phyloP scores from a whole-genome alignment of 1,140 invertebrate genomes.

The Bombyx mandarina region DNA sequence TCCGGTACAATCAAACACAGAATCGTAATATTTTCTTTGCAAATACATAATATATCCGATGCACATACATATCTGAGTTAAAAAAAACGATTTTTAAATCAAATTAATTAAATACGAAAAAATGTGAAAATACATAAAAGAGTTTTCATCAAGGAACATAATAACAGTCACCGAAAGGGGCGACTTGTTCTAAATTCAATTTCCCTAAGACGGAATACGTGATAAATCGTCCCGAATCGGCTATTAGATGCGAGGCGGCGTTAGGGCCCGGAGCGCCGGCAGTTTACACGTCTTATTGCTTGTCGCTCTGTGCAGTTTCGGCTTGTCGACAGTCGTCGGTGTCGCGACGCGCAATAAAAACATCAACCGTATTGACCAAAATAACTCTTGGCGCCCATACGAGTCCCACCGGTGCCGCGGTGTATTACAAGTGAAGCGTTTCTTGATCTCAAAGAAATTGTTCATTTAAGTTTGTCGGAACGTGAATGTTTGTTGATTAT shows the following conservation, averaged over 20 bases:
- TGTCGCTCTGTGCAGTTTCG: slow-evolving; percentile 27
- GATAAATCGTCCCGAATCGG: slow-evolving; percentile 54
- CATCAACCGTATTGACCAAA: slow-evolving; percentile 62
- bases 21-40: too few species aligned
- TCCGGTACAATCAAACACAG: too few species aligned
- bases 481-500: too few species aligned
- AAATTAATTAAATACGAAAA: neutral
- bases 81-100: too few species aligned
- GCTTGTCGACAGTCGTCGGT: slow-evolving; percentile 25
- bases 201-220: slow-evolving; percentile 44
- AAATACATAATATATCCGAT: too few species aligned
- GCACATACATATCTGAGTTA: too few species aligned
- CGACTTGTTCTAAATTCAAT: slow-evolving; percentile 38
- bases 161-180: slow-evolving; percentile 18
- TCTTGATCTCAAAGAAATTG: too few species aligned
- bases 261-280: slow-evolving; percentile 51
- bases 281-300: slow-evolving; percentile 60
- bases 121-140: slow-evolving; percentile 10
- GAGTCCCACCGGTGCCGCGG: slow-evolving; percentile 25
- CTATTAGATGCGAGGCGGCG: slow-evolving; percentile 49
- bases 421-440: too few species aligned
- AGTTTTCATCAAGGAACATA: slow-evolving; percentile 31
- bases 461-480: too few species aligned
- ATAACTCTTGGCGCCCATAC: slow-evolving; percentile 63
- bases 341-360: slow-evolving; percentile 64